Percentiles rank a stretch among this genome's conserved stretches.
Conservation (phyloP, 2,888 invertebrate genomes). For the Limnephilus lunatus region DNA sequence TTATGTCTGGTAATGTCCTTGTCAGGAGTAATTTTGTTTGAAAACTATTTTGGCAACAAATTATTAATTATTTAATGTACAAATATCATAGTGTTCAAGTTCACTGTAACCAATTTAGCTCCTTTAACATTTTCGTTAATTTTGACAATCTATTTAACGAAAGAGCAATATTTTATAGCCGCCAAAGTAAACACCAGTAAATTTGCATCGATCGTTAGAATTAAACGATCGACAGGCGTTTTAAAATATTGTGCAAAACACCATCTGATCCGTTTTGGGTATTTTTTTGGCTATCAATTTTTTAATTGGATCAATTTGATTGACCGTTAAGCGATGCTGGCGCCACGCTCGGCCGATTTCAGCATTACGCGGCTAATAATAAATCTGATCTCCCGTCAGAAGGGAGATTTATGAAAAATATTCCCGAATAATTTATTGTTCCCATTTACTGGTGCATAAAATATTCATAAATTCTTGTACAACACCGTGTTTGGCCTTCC, state of each 20-base stretch:
- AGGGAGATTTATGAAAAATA: conserved; percentile 50
- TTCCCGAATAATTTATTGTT: conserved; percentile 35
- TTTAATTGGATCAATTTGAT: conserved; percentile 61
- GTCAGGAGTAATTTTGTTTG: no score
- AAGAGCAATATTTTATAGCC: neutral
- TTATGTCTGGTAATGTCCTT: no score
- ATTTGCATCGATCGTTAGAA: conserved; percentile 5
- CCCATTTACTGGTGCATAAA: conserved; percentile 35
- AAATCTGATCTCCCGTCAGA: conserved; percentile 30
- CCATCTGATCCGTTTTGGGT: conserved; percentile 21
- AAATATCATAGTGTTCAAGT: no score
- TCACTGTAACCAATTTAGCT: no score
- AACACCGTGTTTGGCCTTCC: conserved; percentile 20
- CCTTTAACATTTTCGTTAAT: no score
- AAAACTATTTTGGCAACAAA: no score
- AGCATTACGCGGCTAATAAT: conserved; percentile 35
- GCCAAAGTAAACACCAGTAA: neutral
- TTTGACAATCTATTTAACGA: neutral
- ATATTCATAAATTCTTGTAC: conserved; percentile 38
- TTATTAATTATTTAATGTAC: no score
- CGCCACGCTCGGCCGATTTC: conserved; percentile 7
- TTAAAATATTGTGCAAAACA: conserved; percentile 6
- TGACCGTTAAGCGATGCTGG: conserved; percentile 48
- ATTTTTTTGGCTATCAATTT: conserved; percentile 38
- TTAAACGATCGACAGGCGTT: conserved; percentile 7